Base-by-base conservation (phyloP, 2,113 vertebrate genomes). In the Mugil cephalus region DNA sequence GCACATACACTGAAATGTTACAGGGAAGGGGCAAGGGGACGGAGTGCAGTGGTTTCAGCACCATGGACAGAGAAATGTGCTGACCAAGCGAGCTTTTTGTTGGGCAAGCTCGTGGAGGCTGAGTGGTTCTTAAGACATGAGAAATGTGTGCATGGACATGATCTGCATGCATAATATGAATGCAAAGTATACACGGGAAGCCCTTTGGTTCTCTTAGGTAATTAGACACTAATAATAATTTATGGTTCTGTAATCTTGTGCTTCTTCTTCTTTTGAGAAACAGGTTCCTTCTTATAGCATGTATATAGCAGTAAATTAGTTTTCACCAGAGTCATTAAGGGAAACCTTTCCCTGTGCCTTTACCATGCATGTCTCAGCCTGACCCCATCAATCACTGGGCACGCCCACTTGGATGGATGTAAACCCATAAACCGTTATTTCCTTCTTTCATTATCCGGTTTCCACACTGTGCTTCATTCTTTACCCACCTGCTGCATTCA, bases 21-120 rank as follows among this genome's bases (percentile, higher is more conserved):
- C 24, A 5, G 24, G 24, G 5, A 53, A 66, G 42, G 46, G 47
- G 1, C 51, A 18, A n/a, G 39, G 36, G 74, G 40, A 46, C 11
- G 12, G 47, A 59, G 55, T 4, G 70, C 63, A 18, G 64, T 11
- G 56, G 24, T 12, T 77, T 79, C 79, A 81, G 86, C 59, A 74
- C 72, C 85, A 35, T 14, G 75, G 75, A 79, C 56, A 84, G 78
- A 34, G 70, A 74, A 65, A n/a, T 21, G 61, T 84, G 83, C 88
- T 81, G 80, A 88, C 60, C 46, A 46, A 58, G 62, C 21, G 14
- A 34, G 63, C 17, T 17, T 50, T 39, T 53, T 53, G 38, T 34
- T 30, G 69, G 7, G 36, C 38, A 36, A 42, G 45, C n/a, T 17
- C 61, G 62, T 30, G 8, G 4, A 19, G 38, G 63, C 11, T 39